phyloP scores from a whole-genome alignment of 2,888 invertebrate genomes.

The Aromia moschata region DNA sequence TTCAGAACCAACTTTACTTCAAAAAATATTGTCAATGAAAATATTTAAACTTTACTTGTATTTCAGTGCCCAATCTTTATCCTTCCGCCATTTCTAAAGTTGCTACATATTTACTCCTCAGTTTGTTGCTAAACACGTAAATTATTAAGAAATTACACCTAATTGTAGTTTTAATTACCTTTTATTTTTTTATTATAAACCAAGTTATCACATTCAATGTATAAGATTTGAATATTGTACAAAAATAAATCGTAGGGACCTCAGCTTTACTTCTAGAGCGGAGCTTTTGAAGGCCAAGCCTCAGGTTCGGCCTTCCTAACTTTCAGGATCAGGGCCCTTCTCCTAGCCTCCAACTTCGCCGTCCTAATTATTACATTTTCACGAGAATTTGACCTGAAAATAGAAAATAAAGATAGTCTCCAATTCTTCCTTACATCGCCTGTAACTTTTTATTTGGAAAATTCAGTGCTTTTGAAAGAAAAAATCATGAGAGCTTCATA shows the following conservation, averaged over 20 bases:
- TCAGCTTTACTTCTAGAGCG: constrained; percentile 42
- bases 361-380: constrained; percentile 65
- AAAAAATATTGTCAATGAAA: background rate
- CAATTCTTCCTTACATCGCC: background rate
- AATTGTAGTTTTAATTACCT: constrained; percentile 36
- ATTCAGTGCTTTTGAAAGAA: constrained; percentile 44
- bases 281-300: constrained; percentile 9
- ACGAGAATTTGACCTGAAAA: constrained; percentile 51
- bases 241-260: constrained; percentile 31
- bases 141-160: background rate
- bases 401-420: constrained; percentile 24
- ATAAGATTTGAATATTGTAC: constrained; percentile 42
- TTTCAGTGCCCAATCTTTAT: background rate
- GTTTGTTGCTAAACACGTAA: background rate
- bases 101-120: background rate
- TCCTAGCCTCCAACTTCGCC: constrained; percentile 64
- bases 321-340: constrained; percentile 66
- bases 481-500: constrained; percentile 55
- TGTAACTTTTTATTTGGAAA: constrained; percentile 5
- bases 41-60: too few species aligned
- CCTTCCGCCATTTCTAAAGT: background rate
- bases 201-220: constrained; percentile 41
- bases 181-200: constrained; percentile 44
- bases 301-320: constrained; percentile 62
- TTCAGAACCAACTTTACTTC: background rate